Base-by-base conservation (phyloP, 1,140 invertebrate species). In the Elysia chlorotica region DNA sequence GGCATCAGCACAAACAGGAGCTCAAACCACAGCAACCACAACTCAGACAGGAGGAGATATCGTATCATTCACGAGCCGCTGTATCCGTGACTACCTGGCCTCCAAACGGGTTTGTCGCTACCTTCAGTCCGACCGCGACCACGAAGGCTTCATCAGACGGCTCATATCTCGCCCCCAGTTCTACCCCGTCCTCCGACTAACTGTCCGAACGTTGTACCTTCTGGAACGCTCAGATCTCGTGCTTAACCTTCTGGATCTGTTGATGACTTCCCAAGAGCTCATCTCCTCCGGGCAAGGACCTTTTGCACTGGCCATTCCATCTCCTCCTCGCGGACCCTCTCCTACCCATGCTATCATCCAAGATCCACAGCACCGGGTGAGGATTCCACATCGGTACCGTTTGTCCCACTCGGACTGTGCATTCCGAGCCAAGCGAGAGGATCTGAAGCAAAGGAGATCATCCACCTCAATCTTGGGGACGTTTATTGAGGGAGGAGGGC, bases 1-100 rank as follows among this genome's bases (percentile, higher is more conserved):
- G n/a, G n/a, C n/a, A n/a, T n/a, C n/a, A n/a, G n/a, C n/a, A n/a
- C n/a, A n/a, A n/a, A n/a, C n/a, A n/a, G n/a, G n/a, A n/a, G n/a
- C n/a, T n/a, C n/a, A n/a, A n/a, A n/a, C n/a, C n/a, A n/a, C n/a
- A n/a, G n/a, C n/a, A n/a, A n/a, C n/a, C 67, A 62, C 69, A 37
- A 70, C 31, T 2, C 68, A 70, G 36, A 31, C 65, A n/a, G 57
- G 30, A 31, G 65, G 54, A 14, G 66, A 68, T 1, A 62, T 72
- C 31, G 63, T 78, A 1, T 70, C 74, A 3, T 78, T 76, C 71
- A 76, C 74, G 6, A 71, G 71, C 31, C 68, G 77, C 21, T 74
- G 74, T 65, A 76, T 78, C 65, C 30, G 77, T n/a, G 77, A 78
- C 57, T 78, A 71, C 69, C 70, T 78, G 21, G 77, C 77, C 0